Evolutionary conservation across 37 sponge, comb jelly and placozoan species (phyloP), one percentile per base, ranked within the genome.

Genomic region (Bolinopsis microptera): DNA sequence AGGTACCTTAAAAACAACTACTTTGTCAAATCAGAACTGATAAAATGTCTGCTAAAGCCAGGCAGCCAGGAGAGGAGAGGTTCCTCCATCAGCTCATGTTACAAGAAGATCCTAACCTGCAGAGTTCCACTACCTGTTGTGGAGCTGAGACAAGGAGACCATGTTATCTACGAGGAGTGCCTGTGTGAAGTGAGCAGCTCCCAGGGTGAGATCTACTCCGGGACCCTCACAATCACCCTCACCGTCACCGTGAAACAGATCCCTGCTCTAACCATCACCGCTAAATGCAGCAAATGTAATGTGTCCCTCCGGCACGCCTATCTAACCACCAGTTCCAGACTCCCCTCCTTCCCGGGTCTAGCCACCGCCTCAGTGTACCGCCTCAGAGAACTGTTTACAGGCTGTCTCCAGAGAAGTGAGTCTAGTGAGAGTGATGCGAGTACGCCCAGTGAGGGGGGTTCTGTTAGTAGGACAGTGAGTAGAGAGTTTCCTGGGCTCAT

Each of bases 361-460:
- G 31, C 75, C 26, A 72, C 75, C 31, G 75, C 75, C 75, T 72
- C 75, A 30, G 75, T 72, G n/a, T 72, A 72, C 31, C 26, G 75
- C 26, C 31, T 72, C 31, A 5, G 75, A n/a, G 31, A 72, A 5
- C 3, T 72, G 2, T 72, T 72, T 72, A 72, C 75, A 5, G 26
- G 3, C 26, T 28, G 75, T 72, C 75, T 30, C 75, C 75, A 72
- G 26, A 28, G 75, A 5, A 72, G 18, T 72, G 75, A 72, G 26
- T 72, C 75, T 72, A 72, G 75, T 28, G 75, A 72, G 75, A 28
- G 75, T 72, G 75, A 30, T n/a, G 75, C 5, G 3, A n/a, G 31
- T 28, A 30, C 75, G 2, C 75, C 75, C 18, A n/a, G 75, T n/a
- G 75, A 72, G 26, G 61, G 5, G 61, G 13, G 61, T 48, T 18